These are phyloP conservation scores for Sphenodon punctatus DNA, from an alignment of 2,797 vertebrate genomes.

Conservation along the genomic window DNA sequence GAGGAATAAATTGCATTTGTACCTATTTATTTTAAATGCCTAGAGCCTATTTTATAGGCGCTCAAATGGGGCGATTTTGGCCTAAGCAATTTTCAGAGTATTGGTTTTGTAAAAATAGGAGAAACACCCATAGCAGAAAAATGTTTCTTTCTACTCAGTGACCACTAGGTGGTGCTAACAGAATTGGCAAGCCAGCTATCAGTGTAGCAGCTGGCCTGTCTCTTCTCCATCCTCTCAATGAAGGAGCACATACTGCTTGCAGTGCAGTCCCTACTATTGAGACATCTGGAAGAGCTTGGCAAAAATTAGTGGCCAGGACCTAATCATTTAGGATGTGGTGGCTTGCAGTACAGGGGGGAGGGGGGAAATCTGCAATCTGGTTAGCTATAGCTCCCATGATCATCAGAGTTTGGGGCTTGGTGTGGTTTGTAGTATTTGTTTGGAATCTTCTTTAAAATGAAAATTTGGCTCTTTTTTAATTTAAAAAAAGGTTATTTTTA, in stretches of 20 bases:
- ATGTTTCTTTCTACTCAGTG: not conserved
- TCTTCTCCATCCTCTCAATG: not conserved
- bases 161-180: conserved; percentile 46
- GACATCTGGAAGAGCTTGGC: not conserved
- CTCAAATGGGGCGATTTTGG: not conserved
- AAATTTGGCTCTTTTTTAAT: not conserved
- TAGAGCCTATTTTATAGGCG: conserved; percentile 2
- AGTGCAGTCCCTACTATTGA: not conserved
- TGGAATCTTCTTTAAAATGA: too few relatives aligned
- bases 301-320: not conserved
- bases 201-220: not conserved
- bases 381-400: not conserved
- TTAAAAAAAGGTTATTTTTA: not conserved
- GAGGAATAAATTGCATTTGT: not conserved
- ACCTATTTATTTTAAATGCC: not conserved
- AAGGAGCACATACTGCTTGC: too few relatives aligned
- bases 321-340: not conserved
- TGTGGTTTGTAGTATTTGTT: too few relatives aligned
- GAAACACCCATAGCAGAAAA: not conserved
- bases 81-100: not conserved
- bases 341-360: not conserved
- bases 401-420: not conserved
- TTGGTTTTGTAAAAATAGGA: not conserved
- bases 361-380: not conserved
- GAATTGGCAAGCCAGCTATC: not conserved